A percentile compares a stretch with the other conserved stretches of the same genome.
phyloP scores from a whole-genome alignment of 2,888 invertebrate genomes.

The Dasypogon diadema region DNA sequence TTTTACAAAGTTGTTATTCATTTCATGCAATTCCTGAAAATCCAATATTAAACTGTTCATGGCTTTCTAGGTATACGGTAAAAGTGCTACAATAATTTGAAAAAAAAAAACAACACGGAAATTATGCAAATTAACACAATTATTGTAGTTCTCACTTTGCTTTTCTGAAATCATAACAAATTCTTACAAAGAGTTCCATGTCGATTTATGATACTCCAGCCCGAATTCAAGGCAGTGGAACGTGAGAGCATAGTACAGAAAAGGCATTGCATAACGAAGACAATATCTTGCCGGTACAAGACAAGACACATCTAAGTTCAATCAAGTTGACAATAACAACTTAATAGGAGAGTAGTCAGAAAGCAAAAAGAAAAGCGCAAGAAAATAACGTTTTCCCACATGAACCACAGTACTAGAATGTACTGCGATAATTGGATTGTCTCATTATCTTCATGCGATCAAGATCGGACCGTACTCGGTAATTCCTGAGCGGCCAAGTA shows the following conservation, averaged over 20 bases:
- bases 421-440: slow-evolving; percentile 20
- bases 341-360: slow-evolving; percentile 13
- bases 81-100: too few species aligned
- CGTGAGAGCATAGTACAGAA: not conserved
- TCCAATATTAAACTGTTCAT: too few species aligned
- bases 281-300: not conserved
- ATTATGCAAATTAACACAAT: too few species aligned
- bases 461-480: not conserved
- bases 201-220: too few species aligned
- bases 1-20: too few species aligned
- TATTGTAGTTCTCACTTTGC: too few species aligned
- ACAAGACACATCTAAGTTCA: not conserved
- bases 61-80: too few species aligned
- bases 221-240: slow-evolving; percentile 14
- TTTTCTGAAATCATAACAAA: too few species aligned
- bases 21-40: too few species aligned
- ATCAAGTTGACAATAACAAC: slow-evolving; percentile 19
- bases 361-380: not conserved
- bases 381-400: slow-evolving; percentile 37
- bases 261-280: slow-evolving; percentile 5
- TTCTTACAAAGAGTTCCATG: too few species aligned
- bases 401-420: not conserved
- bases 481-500: too few species aligned
- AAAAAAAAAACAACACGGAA: too few species aligned
- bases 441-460: slow-evolving; percentile 22